phyloP scores from a whole-genome alignment of 2,797 vertebrate genomes.

The Salarias fasciatus region DNA sequence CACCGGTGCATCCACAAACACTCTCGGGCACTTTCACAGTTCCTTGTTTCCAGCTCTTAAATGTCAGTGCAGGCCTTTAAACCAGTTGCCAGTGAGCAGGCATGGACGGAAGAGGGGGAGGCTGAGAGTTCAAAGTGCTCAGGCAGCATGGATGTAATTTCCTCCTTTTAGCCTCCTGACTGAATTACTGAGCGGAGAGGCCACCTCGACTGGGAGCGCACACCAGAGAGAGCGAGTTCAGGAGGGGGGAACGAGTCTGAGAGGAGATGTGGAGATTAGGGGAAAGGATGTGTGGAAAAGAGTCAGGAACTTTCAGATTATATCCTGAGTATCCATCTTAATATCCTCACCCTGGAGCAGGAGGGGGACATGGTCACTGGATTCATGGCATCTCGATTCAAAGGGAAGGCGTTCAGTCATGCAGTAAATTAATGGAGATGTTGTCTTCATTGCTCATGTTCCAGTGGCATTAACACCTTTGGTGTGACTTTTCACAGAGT shows the following conservation, averaged over 20 bases:
- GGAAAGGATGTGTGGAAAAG: constrained; percentile 20
- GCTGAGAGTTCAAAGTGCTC: constrained; percentile 60
- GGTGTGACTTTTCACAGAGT: no score
- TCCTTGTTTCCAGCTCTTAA: constrained; percentile 60
- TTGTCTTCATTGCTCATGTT: no score
- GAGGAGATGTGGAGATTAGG: constrained; percentile 51
- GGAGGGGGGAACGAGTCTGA: constrained; percentile 1
- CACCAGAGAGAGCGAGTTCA: constrained; percentile 4
- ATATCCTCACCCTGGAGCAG: constrained; percentile 43
- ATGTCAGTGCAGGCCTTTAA: constrained; percentile 65
- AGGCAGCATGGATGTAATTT: constrained; percentile 63
- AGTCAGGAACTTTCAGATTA: constrained; percentile 33
- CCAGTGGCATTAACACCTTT: no score
- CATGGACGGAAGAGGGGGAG: constrained; percentile 23
- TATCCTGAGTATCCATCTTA: constrained; percentile 35
- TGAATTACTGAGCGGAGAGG: constrained; percentile 62
- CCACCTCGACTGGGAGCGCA: constrained; percentile 45
- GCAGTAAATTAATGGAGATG: constrained; percentile 2
- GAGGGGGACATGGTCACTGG: constrained; percentile 12
- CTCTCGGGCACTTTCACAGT: constrained; percentile 32
- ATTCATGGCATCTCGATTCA: constrained; percentile 20
- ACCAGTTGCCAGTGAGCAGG: constrained; percentile 51
- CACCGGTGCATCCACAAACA: constrained; percentile 18
- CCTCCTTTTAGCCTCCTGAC: constrained; percentile 68
- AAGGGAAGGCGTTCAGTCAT: constrained; percentile 11